These are phyloP conservation scores for Cotesia glomerata DNA, from an alignment of 1,140 invertebrate species.

Conservation along the genomic window DNA sequence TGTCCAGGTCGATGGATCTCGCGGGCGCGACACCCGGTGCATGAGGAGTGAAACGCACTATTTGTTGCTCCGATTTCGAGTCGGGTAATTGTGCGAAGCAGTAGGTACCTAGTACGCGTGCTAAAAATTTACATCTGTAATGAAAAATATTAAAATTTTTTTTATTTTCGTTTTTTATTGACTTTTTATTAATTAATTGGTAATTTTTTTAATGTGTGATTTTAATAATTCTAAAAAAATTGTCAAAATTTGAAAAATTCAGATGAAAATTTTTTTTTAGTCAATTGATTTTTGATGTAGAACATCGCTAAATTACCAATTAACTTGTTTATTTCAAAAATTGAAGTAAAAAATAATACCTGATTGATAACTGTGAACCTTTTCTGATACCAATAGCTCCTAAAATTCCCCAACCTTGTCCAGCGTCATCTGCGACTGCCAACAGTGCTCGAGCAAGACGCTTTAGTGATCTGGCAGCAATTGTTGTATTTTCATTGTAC, in stretches of 20 bases:
- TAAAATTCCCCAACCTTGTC: constrained; percentile 67
- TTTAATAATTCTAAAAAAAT: no score
- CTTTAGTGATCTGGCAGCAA: constrained; percentile 61
- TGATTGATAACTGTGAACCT: constrained; percentile 65
- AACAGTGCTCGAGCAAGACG: constrained; percentile 61
- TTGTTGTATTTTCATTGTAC: constrained; percentile 58
- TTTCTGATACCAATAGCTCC: constrained; percentile 72
- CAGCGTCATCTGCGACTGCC: constrained; percentile 66
- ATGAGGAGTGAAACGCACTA: constrained; percentile 46
- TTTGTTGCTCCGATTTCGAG: constrained; percentile 50
- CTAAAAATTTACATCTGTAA: constrained; percentile 60
- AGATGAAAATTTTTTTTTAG: no score
- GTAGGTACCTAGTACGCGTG: constrained; percentile 56
- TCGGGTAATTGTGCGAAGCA: constrained; percentile 63
- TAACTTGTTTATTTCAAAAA: neutral
- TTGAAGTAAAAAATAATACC: constrained; percentile 50
- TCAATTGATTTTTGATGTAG: no score
- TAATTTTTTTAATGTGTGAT: neutral
- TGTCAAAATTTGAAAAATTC: no score
- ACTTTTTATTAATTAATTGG: neutral
- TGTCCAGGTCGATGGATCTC: constrained; percentile 43
- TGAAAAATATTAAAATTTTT: constrained; percentile 18
- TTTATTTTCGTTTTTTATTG: neutral
- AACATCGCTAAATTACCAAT: no score
- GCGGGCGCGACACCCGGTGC: constrained; percentile 48